These are phyloP conservation scores for Drosophila yakuba DNA, from an alignment of 1,140 invertebrate species.

Conservation along the genomic window DNA sequence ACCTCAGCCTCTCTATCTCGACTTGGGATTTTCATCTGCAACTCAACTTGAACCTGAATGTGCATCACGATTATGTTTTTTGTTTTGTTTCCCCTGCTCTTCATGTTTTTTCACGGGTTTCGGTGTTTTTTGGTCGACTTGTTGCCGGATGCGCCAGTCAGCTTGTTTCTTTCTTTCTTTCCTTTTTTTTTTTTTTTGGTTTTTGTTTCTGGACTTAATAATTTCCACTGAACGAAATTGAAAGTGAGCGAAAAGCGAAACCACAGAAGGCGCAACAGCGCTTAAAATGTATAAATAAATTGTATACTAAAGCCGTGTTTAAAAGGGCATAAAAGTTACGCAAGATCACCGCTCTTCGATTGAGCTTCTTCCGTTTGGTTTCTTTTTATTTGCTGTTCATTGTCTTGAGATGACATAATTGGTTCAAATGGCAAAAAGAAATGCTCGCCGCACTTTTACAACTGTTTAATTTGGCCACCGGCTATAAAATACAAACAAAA, in stretches of 20 bases:
- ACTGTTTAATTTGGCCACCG: constrained; percentile 41
- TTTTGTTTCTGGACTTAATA: constrained; percentile 17
- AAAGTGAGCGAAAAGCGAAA: constrained; percentile 27
- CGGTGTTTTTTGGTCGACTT: background rate
- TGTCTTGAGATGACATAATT: constrained; percentile 62
- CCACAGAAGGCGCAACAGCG: constrained; percentile 7
- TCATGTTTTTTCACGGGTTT: constrained; percentile 5
- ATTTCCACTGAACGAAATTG: constrained; percentile 45
- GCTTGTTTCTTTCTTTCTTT: constrained; percentile 4
- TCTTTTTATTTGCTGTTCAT: constrained; percentile 26
- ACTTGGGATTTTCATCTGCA: constrained; percentile 24
- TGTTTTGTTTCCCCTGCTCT: constrained; percentile 3
- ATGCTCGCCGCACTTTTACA: constrained; percentile 30
- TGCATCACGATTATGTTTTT: constrained; percentile 41
- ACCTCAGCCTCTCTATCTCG: constrained; percentile 13
- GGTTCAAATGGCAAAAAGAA: constrained; percentile 35
- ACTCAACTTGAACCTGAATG: constrained; percentile 48
- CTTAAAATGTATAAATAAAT: constrained; percentile 28
- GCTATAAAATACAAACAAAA: constrained; percentile 6
- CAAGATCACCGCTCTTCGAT: constrained; percentile 26
- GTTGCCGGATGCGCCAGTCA: constrained; percentile 40
- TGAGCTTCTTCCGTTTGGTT: constrained; percentile 40
- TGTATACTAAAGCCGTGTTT: constrained; percentile 52
- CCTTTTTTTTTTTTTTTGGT: background rate
- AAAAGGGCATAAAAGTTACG: constrained; percentile 53